Conservation (phyloP, 2,797 vertebrate genomes). For the Loris lydekkerianus region DNA sequence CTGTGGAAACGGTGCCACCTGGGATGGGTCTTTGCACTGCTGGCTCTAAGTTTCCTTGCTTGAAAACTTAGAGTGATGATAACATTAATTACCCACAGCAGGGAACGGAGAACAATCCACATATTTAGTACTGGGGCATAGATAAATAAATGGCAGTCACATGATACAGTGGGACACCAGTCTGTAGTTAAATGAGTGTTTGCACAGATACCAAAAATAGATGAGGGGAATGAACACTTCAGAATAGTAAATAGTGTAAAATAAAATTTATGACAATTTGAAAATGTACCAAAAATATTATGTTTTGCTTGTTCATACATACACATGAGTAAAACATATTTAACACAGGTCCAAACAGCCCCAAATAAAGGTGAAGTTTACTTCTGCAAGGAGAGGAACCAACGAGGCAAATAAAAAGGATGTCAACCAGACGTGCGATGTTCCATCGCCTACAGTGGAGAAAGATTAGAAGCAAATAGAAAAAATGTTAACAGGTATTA, state of each 20-base stretch:
- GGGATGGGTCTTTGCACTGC: background rate
- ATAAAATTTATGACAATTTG: background rate
- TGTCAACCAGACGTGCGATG: background rate
- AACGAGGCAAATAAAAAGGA: slow-evolving; percentile 1
- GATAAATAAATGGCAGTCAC: background rate
- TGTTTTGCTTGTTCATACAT: background rate
- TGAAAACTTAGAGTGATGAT: background rate
- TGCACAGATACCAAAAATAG: background rate
- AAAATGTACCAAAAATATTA: slow-evolving; percentile 11
- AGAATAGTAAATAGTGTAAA: background rate
- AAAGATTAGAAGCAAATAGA: slow-evolving; percentile 40
- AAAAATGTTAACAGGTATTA: slow-evolving; percentile 11
- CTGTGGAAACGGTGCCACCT: background rate
- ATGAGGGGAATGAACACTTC: background rate
- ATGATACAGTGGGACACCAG: background rate
- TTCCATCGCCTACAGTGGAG: slow-evolving; percentile 2
- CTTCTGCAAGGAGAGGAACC: background rate
- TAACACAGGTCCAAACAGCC: background rate
- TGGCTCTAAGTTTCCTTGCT: background rate
- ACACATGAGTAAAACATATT: background rate
- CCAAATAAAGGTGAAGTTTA: background rate
- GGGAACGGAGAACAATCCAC: background rate
- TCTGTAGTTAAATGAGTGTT: background rate
- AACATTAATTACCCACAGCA: background rate
- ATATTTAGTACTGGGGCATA: background rate